Base-by-base conservation (phyloP, 64 coral and sea anemone genomes). In the Trachythela sp. region DNA sequence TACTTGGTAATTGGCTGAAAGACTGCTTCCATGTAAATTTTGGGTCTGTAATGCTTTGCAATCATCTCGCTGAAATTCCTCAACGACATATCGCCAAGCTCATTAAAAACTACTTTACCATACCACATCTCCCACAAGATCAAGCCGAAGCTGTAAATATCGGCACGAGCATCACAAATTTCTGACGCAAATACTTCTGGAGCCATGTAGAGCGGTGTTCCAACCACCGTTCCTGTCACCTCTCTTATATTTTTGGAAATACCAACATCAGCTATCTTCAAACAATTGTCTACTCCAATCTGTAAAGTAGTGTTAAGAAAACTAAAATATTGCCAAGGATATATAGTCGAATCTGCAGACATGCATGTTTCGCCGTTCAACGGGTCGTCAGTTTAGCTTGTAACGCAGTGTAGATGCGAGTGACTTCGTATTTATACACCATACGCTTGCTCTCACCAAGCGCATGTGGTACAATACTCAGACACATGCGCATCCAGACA, bases 81-180 rank as follows among this genome's bases (percentile, higher is more conserved):
- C 42, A 45, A 45, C 4, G 42, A 11, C 4, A 45, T 45, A 45
- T 45, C 11, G 42, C 11, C 4, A 11, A 45, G 42, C 42, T 89
- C 88, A 36, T 9, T 7, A 41, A 48, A 89, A 22, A 64, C 70
- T 42, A 45, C 27, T 36, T 89, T 37, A 33, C 87, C 87, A 45
- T 45, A 45, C 42, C 42, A 45, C 42, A 45, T 45, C 42, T 45
- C 42, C 42, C 42, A 89, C 13, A 89, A 29, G 9, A 89, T 33
- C 26, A 89, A 20, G 0, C 67, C 70, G 27, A 89, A 49, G 27
- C 70, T 51, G 13, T 89, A 89, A 48, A 89, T 83, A 20, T 89
- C 88, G 1, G 88, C 70, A 48, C 39, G 22, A 40, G 70, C 13
- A 36, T 89, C 64, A 60, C 71, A 89, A 10, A 18, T 40, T 24